Conservation (phyloP, 2,797 vertebrate species). For the Acanthornis magna region DNA sequence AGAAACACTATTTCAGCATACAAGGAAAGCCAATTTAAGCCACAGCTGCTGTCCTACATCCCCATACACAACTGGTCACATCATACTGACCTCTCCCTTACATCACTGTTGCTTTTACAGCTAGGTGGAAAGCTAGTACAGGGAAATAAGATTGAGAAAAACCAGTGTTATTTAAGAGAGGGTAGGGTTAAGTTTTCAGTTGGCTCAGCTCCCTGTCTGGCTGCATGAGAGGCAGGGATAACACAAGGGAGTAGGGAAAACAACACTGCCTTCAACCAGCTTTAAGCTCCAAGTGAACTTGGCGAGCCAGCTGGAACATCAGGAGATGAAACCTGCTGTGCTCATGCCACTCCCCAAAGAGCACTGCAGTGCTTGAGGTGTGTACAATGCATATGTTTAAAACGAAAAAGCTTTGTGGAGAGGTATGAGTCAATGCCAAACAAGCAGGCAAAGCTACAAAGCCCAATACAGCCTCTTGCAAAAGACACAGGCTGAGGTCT, state of each 20-base stretch:
- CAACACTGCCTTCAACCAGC: constrained; percentile 13
- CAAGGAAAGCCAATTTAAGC: background rate
- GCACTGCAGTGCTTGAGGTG: background rate
- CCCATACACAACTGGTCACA: background rate
- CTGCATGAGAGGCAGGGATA: constrained; percentile 21
- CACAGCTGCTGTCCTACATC: background rate
- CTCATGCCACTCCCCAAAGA: background rate
- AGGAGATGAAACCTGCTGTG: constrained; percentile 20
- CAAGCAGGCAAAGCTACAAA: background rate
- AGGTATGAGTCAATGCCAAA: accelerated
- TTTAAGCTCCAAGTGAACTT: background rate
- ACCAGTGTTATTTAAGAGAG: background rate
- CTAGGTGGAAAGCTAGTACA: background rate
- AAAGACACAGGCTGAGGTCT: background rate
- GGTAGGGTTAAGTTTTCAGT: constrained; percentile 33
- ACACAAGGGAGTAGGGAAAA: constrained; percentile 8
- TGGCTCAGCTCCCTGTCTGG: constrained; percentile 22
- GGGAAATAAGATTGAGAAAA: background rate
- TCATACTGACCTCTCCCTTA: background rate
- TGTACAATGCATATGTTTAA: accelerated
- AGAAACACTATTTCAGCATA: background rate
- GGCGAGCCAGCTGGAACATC: background rate
- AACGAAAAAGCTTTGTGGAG: background rate
- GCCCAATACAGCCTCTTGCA: accelerated
- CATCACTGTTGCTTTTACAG: background rate